Evolutionary conservation across 2,888 invertebrate species (phyloP), one percentile per base, ranked within the genome.

Genomic region (Drosophila monieri): DNA sequence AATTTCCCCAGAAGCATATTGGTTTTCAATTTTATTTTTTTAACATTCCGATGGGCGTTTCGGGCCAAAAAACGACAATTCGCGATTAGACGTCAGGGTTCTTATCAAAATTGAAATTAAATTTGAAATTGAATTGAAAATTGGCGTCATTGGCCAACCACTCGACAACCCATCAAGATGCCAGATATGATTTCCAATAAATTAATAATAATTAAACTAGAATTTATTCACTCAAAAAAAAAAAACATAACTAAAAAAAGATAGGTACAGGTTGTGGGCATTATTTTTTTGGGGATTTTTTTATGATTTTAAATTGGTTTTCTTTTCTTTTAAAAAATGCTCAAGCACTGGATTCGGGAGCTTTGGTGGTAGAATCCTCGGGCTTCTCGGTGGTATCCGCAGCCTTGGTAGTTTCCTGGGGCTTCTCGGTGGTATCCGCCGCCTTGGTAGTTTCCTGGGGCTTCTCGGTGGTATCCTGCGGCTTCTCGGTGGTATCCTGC

Each of bases 151-250:
- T 15, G 41, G 47, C 35, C 6, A 41, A 6, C 47, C 52, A 61
- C 61, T 65, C 47, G 49, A 67, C n/a, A 39, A 12, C 44, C 64
- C 15, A 53, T 54, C 62, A 53, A 64, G 39, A 56, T 69, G 35
- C 18, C 21, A 61, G 49, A 51, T 58, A 54, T 9, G 30, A 37
- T 25, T 62, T 37, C 32, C 41, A 53, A 30, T 48, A 65, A 73
- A 68, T 78, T 73, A 56, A 62, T 58, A 44, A 67, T 57, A 76
- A 74, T 77, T 76, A 74, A 56, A 78, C 65, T 74, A 73, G 23
- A 44, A 52, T 80, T 80, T 83, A 74, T 81, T 80, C 46, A 80
- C 62, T 74, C 32, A 23, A 44, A 39, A 21, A 54, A 56, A 54
- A 44, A 66, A 74, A 68, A 69, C 69, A 10, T 15, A 47, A 70